Percentiles rank a stretch among this genome's conserved stretches.
Evolutionary conservation across 2,113 vertebrate genomes (phyloP).

Genomic region (Lucifuga dentata): DNA sequence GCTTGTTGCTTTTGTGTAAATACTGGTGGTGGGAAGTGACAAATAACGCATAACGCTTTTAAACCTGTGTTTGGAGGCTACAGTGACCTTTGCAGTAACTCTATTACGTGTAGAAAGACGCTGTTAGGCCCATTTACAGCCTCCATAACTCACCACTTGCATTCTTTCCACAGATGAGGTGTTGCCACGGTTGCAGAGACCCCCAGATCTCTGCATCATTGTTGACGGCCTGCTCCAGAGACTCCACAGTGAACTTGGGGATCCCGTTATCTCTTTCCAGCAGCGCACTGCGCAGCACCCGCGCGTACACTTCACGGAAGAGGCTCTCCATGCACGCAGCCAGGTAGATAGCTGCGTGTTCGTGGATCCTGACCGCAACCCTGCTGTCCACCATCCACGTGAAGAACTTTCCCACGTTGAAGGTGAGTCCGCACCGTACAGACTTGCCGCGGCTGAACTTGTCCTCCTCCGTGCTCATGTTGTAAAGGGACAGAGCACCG

Average conservation of each 20-base stretch:
- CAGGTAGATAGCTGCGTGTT: slow-evolving; percentile 97
- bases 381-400: slow-evolving; percentile 98
- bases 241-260: slow-evolving; percentile 89
- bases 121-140: slow-evolving; percentile 20
- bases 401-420: slow-evolving; percentile 96
- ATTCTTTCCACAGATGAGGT: slow-evolving; percentile 95
- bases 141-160: slow-evolving; percentile 89
- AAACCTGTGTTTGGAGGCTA: neutral
- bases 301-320: slow-evolving; percentile 90
- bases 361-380: slow-evolving; percentile 93
- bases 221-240: slow-evolving; percentile 92
- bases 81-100: neutral
- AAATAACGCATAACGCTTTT: neutral
- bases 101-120: neutral
- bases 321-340: slow-evolving; percentile 93
- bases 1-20: neutral
- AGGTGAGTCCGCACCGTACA: slow-evolving; percentile 91
- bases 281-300: slow-evolving; percentile 83
- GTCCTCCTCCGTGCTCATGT: slow-evolving; percentile 97
- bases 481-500: slow-evolving; percentile 93
- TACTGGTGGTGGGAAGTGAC: neutral
- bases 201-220: slow-evolving; percentile 94
- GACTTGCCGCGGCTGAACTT: slow-evolving; percentile 95
- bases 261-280: slow-evolving; percentile 84
- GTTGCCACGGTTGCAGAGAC: slow-evolving; percentile 89